Percentiles rank a stretch among this genome's conserved stretches.
Evolutionary conservation across 2,888 invertebrate species (phyloP).

Genomic region (Heteromyza rotundicornis): DNA sequence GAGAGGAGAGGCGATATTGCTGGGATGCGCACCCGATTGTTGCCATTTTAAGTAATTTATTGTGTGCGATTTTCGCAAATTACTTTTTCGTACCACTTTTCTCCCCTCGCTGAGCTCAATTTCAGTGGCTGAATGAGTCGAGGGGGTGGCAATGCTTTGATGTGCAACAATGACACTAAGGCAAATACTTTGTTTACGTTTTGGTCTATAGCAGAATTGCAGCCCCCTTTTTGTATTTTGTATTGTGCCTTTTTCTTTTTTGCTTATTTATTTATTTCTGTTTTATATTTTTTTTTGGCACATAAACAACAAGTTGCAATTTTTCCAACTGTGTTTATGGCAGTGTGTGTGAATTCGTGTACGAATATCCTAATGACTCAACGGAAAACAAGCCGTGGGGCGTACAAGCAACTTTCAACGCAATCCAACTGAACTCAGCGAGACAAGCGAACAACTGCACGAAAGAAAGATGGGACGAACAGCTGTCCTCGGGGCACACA

Average conservation of each 20-base stretch:
- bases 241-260: background rate
- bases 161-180: background rate
- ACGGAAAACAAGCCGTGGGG: background rate
- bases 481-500: constrained; percentile 12
- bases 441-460: too few relatives aligned
- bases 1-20: too few relatives aligned
- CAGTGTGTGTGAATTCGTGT: constrained; percentile 16
- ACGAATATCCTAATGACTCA: background rate
- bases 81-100: too few relatives aligned
- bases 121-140: background rate
- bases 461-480: too few relatives aligned
- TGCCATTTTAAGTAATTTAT: too few relatives aligned
- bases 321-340: background rate
- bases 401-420: too few relatives aligned
- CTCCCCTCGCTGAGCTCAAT: background rate
- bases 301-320: constrained; percentile 7
- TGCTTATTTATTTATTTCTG: too few relatives aligned
- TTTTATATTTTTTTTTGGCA: background rate
- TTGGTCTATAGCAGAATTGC: background rate
- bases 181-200: constrained; percentile 2
- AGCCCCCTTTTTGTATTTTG: too few relatives aligned
- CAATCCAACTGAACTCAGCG: background rate
- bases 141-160: background rate
- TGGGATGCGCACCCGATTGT: too few relatives aligned
- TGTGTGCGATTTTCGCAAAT: background rate